Evolutionary conservation across 2,113 vertebrate species (phyloP), one percentile per base, ranked within the genome.

Genomic region (Cryptotis parvus): DNA sequence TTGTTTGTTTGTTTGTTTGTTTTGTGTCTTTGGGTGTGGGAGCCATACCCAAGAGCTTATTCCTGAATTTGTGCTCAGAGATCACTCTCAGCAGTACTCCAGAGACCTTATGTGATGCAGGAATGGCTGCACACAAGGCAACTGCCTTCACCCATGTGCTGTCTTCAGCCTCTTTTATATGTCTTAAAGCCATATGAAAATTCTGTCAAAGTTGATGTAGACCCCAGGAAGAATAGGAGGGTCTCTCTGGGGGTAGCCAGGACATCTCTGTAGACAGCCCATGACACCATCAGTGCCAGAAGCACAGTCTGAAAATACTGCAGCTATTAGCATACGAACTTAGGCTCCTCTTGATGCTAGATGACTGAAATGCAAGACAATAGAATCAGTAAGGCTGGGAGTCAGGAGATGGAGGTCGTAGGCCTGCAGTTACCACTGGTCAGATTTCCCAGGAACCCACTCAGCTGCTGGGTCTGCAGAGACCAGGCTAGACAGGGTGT

Each of bases 291-390:
- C 49, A 52, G 16, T 52, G 16, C 16, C 16, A 16, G 49, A 8
- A 16, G n/a, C n/a, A 52, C 49, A 52, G 7, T 52, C 49, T 52
- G 8, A 58, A 58, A 58, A 58, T 24, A 58, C 18, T 35, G 49
- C 24, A 65, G 4, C 24, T 70, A 22, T 37, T 24, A 31, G 9
- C 15, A 63, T 52, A 58, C 55, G 69, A 15, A 33, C 11, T 37
- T 70, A 14, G 1, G 33, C 55, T 78, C 85, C 20, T 20, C 43
- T 24, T 14, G 29, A 33, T 49, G 86, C 55, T 74, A 52, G 12
- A 16, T 37, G 8, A 83, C 79, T 75, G 45, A 72, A 31, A 91
- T 78, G 82, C 49, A 87, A 90, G 68, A 43, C 24, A 49, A 70
- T 16, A 82, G 81, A 89, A 65, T 49, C 0, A 35, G 35, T 49